Percentiles rank a stretch among this genome's conserved stretches.
Evolutionary conservation across 2,113 vertebrate species (phyloP).

Genomic region (Dromaius novaehollandiae): DNA sequence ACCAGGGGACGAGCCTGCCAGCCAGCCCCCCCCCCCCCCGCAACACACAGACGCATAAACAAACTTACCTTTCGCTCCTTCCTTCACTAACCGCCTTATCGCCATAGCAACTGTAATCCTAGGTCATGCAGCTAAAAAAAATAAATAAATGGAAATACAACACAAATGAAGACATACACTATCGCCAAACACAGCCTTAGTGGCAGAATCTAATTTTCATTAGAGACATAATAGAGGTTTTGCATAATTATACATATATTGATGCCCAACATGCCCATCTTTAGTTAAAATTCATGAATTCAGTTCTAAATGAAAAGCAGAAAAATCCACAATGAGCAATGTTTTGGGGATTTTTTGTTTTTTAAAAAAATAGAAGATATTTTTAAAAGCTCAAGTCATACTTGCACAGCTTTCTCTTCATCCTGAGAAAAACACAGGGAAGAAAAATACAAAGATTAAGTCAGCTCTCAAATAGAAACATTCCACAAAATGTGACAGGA

Average conservation of each 20-base stretch:
- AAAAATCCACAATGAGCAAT: neutral
- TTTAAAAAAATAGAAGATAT: neutral
- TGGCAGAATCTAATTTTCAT: constrained; percentile 69
- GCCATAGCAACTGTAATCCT: constrained; percentile 70
- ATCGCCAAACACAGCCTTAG: constrained; percentile 29
- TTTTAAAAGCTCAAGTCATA: constrained; percentile 8
- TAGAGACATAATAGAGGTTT: constrained; percentile 58
- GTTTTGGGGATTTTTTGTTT: neutral
- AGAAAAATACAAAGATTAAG: neutral
- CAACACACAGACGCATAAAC: neutral
- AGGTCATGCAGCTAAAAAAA: constrained; percentile 57
- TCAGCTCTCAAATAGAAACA: neutral
- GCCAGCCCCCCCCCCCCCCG: accelerated
- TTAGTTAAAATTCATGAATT: constrained; percentile 74
- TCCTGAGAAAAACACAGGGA: constrained; percentile 34
- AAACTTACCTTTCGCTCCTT: constrained; percentile 68
- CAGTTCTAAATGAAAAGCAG: constrained; percentile 65
- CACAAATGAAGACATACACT: constrained; percentile 51
- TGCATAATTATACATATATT: constrained; percentile 73
- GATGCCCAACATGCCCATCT: constrained; percentile 57
- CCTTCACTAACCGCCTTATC: constrained; percentile 52
- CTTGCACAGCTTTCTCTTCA: constrained; percentile 44
- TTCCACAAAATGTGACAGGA: neutral
- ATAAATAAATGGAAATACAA: neutral
- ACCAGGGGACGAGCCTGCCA: neutral